Base-by-base conservation (phyloP, 2,113 vertebrate species). In the Sarotherodon lohbergeri region DNA sequence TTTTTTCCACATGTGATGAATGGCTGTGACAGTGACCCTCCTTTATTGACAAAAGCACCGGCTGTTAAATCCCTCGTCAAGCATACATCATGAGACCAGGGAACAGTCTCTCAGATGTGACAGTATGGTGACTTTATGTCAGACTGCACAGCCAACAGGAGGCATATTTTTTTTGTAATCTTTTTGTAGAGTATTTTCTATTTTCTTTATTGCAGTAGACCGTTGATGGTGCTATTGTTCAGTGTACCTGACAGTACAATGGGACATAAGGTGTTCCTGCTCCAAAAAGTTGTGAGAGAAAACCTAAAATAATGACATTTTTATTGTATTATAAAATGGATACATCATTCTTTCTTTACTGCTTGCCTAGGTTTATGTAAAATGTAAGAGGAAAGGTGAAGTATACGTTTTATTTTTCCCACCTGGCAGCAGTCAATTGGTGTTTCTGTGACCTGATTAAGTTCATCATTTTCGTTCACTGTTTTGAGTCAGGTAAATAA, bases 21-120 rank as follows among this genome's bases (percentile, higher is more conserved):
- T 24, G 24, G n/a, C 3, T 43, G 36, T 80, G 54, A 84, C 46
- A 39, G 13, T 22, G 3, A 84, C 55, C 54, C 41, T 48, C 71
- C 41, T 83, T 46, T 90, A 68, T 89, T 90, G 82, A 87, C 68
- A 81, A 22, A 90, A 14, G 71, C 46, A 50, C 43, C 61, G 10
- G 17, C 79, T 84, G 83, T 32, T 90, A 90, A 92, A 93, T 92
- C 80, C 82, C 80, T 71, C 52, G 82, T 87, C 88, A 86, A 50
- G 73, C 73, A 84, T 50, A 19, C 32, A 71, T 86, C 48, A 83
- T 85, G 27, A 41, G 80, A 71, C 50, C 41, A 83, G 41, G 41
- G 16, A 88, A 10, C 22, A 2, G 29, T 4, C 34, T 19, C 27
- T 81, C 10, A 27, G 14, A 83, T 89, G 59, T 85, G 80, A 76